Base-by-base conservation (phyloP, 2,888 invertebrate genomes). In the Cephus spinipes region DNA sequence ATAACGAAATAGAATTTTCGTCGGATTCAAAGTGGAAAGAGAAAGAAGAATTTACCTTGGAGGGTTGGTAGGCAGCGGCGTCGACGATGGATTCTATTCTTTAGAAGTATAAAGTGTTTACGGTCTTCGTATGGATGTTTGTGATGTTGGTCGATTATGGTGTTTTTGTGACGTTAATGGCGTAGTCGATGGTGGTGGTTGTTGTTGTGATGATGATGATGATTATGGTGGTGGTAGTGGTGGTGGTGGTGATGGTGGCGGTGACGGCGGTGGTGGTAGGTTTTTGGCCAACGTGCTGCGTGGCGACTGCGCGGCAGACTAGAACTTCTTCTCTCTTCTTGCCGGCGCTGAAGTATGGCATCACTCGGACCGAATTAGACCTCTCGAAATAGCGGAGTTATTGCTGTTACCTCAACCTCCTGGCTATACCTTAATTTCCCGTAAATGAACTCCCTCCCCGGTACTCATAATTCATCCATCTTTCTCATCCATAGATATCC, bases 361-460 rank as follows among this genome's bases (percentile, higher is more conserved):
- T 91, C 90, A 90, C 88, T 87, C 85, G 86, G 82, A 87, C 89
- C 83, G 84, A 90, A 86, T 91, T 91, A 91, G 91, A 90, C 84
- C 83, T 83, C 86, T 89, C 87, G 85, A 91, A 91, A 91, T 91
- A 91, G 90, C 84, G 79, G 82, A 85, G 86, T 87, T 87, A 87
- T 87, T 86, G 87, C 87, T 84, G 87, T 85, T 85, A 85, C 85
- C 86, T 86, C 84, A 85, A 82, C 81, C 83, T 78, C 79, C 40
- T 40, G 83, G 82, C 73, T 83, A 81, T 81, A 83, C 83, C 82
- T 84, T 82, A 80, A 84, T 85, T 86, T 85, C 76, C 83, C 85
- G 77, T 82, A 83, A 84, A 82, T 79, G 35, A 73, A 73, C 74
- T 35, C 74, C 31, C 23, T 55, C 40, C 40, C 23, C 23, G 2